Evolutionary conservation across 2,888 invertebrate species (phyloP), one percentile per base, ranked within the genome.

Genomic region (Ryuthela nishihirai): DNA sequence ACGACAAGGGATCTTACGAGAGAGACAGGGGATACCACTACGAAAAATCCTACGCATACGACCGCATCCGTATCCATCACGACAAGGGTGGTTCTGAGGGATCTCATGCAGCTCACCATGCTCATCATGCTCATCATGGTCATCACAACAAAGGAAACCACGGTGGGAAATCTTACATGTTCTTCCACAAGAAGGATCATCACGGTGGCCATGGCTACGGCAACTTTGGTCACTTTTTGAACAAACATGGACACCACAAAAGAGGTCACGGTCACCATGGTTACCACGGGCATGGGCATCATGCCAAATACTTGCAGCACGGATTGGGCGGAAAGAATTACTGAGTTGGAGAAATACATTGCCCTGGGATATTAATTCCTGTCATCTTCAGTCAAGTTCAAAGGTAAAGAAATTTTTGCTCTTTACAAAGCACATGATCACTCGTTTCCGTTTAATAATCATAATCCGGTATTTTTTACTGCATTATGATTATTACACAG

Each of bases 1-100:
- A 58, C 25, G 32, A 52, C 29, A 58, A 52, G 29, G 56, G 24
- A 24, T 42, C 40, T 23, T 58, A 58, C 45, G 56, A 58, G 17
- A 50, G 50, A n/a, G 56, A 58, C 36, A 21, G 56, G 10, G 56
- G 56, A n/a, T 58, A 58, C 38, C 56, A 58, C 36, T 58, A 58
- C 47, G 56, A 58, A 25, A 58, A 58, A 26, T 50, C 56, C 3
- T 58, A 58, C 25, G 56, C 56, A 5, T 58, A 58, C 47, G 56
- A 58, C 42, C 20, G 56, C 4, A 26, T 58, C n/a, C 25, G 50
- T 12, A 52, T 52, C 17, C 38, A 46, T 18, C 56, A 58, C 34
- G 56, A 58, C 41, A 52, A 52, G 35, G 56, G 52, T 7, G 26
- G 38, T 21, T 34, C 26, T 44, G 24, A 41, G 17, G 56, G 50